Evolutionary conservation across 2,113 vertebrate species (phyloP), one percentile per base, ranked within the genome.

Genomic region (Hymenochirus boettgeri): DNA sequence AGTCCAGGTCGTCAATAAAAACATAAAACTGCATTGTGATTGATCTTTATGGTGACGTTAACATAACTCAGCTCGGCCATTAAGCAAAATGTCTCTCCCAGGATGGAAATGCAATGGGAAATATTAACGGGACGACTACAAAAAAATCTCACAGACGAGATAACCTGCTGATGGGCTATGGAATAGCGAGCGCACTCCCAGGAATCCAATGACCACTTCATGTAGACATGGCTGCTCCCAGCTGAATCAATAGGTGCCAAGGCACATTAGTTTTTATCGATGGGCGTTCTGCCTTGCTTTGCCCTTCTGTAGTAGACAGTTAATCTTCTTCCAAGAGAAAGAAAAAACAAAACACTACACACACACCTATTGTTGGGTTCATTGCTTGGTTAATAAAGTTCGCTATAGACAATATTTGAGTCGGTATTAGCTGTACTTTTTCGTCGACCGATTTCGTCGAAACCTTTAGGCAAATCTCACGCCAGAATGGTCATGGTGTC

Each of bases 201-300:
- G 13, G 11, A 57, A 67, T 52, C 46, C 46, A 52, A 42, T 59
- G 45, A 67, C 55, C 64, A 59, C 56, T 58, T 67, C 50, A 35
- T 51, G 59, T 31, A 52, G 23, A 50, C 48, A 66, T 51, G 18
- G 64, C 7, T n/a, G 47, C 64, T 42, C 35, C 7, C 10, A 9
- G 46, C 21, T 22, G 11, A 59, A 67, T 67, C 64, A 52, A 67
- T 67, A 67, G 22, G 19, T 50, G 55, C 58, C 64, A 52, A 31
- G 46, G 18, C 29, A 27, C 64, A 67, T 59, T 67, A 59, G 46
- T 58, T 59, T 39, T 66, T 58, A 58, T 58, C 8, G 57, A 58
- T 42, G 56, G 31, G 52, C 27, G 64, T 17, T 26, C 29, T 12
- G 17, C 11, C 45, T 26, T 4, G 26, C 10, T 27, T 19, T 35